Conservation (phyloP, 2,888 invertebrate genomes). For the Carterocephalus palaemon region DNA sequence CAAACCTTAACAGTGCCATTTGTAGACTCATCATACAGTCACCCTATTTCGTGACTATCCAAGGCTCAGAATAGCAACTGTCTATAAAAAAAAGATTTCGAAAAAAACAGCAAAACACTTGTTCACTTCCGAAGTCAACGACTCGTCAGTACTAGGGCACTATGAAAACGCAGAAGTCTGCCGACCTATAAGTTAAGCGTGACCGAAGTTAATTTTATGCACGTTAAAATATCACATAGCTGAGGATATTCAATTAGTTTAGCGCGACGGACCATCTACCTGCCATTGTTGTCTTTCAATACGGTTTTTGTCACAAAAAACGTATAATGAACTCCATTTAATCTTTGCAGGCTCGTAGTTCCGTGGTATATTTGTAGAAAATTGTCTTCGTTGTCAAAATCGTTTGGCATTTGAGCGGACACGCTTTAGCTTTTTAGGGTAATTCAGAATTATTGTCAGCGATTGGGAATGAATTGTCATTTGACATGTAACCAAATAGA, state of each 20-base stretch:
- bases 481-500: too few relatives aligned
- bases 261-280: conserved; percentile 40
- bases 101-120: neutral
- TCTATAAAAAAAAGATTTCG: neutral
- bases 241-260: conserved; percentile 43
- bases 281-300: conserved; percentile 48
- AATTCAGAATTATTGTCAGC: too few relatives aligned
- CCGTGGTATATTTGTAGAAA: conserved; percentile 30
- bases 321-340: conserved; percentile 15
- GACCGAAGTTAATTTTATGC: conserved; percentile 31
- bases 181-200: too few relatives aligned
- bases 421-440: too few relatives aligned
- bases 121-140: conserved; percentile 21
- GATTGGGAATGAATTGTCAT: too few relatives aligned
- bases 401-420: conserved; percentile 4
- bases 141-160: conserved; percentile 14
- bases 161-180: conserved; percentile 3
- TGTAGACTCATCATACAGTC: too few relatives aligned
- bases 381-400: conserved; percentile 29
- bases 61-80: neutral
- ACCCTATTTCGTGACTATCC: too few relatives aligned
- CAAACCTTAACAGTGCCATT: too few relatives aligned
- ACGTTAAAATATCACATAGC: conserved; percentile 34
- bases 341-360: conserved; percentile 20
- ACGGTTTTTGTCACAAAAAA: conserved; percentile 15